A percentile compares a stretch with the other conserved stretches of the same genome.
These are phyloP conservation scores for Ypsolopha sequella DNA, from an alignment of 2,888 invertebrate species.

Conservation along the genomic window DNA sequence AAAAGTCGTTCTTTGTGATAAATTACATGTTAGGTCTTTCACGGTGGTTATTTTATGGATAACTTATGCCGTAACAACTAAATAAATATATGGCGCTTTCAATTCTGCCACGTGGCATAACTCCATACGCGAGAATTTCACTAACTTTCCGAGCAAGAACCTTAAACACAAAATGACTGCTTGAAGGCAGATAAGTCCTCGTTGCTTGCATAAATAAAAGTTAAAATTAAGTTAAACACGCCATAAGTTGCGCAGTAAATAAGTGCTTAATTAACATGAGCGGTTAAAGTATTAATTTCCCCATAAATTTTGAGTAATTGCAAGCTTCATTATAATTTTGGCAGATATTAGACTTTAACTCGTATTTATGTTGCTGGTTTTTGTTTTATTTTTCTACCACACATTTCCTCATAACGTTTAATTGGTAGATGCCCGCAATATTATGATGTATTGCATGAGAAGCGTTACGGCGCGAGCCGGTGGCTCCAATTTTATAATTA, in stretches of 20 bases:
- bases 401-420: slow-evolving; percentile 43
- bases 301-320: slow-evolving; percentile 67
- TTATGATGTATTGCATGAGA: slow-evolving; percentile 53
- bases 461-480: slow-evolving; percentile 30
- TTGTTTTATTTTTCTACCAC: slow-evolving; percentile 36
- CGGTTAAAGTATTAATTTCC: slow-evolving; percentile 68
- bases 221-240: slow-evolving; percentile 24
- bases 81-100: neutral
- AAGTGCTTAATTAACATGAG: slow-evolving; percentile 60
- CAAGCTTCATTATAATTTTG: slow-evolving; percentile 46
- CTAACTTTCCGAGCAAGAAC: neutral
- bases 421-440: slow-evolving; percentile 48
- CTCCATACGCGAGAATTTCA: neutral
- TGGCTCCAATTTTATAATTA: slow-evolving; percentile 28
- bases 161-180: slow-evolving; percentile 4
- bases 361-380: slow-evolving; percentile 48
- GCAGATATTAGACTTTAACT: slow-evolving; percentile 56
- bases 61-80: too few relatives aligned
- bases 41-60: too few relatives aligned
- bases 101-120: neutral
- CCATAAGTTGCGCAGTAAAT: slow-evolving; percentile 38
- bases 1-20: too few relatives aligned
- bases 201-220: slow-evolving; percentile 3
- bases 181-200: slow-evolving; percentile 1
- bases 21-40: too few relatives aligned